These are phyloP conservation scores for Takifugu rubripes DNA, from an alignment of 2,797 vertebrate genomes.

Conservation along the genomic window DNA sequence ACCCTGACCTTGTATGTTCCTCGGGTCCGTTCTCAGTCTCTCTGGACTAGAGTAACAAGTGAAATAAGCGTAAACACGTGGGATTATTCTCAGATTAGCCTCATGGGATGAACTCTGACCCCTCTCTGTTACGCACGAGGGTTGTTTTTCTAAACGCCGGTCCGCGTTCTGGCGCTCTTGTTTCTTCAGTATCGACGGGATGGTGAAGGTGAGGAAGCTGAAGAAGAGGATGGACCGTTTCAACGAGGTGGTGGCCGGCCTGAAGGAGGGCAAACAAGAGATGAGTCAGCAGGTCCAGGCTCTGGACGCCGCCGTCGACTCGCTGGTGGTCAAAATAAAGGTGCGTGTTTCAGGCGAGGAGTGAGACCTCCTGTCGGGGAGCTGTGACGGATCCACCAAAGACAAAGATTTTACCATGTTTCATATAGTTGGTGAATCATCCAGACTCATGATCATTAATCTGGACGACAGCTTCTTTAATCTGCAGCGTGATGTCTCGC, in stretches of 20 bases:
- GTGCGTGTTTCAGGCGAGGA: constrained; percentile 53
- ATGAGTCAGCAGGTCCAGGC: constrained; percentile 85
- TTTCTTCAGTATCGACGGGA: constrained; percentile 84
- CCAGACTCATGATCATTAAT: too few relatives aligned
- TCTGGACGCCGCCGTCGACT: constrained; percentile 84
- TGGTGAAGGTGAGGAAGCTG: constrained; percentile 86
- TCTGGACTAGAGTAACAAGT: too few relatives aligned
- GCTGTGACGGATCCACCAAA: too few relatives aligned
- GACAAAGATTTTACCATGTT: too few relatives aligned
- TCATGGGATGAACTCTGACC: background rate
- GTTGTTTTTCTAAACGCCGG: constrained; percentile 5
- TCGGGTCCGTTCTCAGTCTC: too few relatives aligned
- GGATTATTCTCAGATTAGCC: too few relatives aligned
- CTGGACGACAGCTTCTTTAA: too few relatives aligned
- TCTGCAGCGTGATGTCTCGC: too few relatives aligned
- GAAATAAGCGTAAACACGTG: too few relatives aligned
- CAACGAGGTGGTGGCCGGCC: constrained; percentile 85
- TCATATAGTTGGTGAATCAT: too few relatives aligned
- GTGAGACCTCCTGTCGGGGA: background rate
- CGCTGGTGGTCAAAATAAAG: constrained; percentile 87
- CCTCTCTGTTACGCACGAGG: background rate
- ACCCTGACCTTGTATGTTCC: too few relatives aligned
- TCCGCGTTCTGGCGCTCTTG: background rate
- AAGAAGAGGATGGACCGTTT: constrained; percentile 86
- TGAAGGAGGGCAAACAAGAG: constrained; percentile 93